Conservation (phyloP, 2,888 invertebrate species). For the Cryptocheilus praepositus region DNA sequence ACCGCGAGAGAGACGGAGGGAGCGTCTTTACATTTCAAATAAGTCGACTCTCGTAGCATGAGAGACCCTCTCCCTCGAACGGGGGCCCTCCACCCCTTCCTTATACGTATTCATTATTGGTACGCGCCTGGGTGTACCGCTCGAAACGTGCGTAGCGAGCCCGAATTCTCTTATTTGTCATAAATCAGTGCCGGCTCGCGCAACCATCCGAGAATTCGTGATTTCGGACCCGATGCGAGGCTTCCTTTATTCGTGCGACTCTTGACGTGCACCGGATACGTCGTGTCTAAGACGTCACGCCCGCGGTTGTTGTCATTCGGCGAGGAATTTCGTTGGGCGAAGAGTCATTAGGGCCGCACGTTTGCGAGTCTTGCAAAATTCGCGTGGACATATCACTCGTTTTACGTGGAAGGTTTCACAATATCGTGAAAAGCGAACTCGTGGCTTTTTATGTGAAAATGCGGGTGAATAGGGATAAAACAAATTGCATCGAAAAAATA, state of each 20-base stretch:
- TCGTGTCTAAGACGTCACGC: no score
- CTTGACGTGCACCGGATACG: constrained; percentile 28
- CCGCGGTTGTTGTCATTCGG: no score
- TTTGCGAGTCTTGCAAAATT: no score
- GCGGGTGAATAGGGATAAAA: no score
- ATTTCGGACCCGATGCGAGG: constrained; percentile 39
- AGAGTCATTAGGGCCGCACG: no score
- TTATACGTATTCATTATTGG: constrained; percentile 71
- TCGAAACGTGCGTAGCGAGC: constrained; percentile 61
- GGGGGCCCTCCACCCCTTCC: constrained; percentile 50
- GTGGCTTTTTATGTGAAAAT: no score
- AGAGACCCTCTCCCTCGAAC: constrained; percentile 31
- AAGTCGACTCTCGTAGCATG: constrained; percentile 63
- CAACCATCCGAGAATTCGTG: constrained; percentile 56
- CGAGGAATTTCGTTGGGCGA: no score
- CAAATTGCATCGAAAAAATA: no score
- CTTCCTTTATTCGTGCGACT: neutral
- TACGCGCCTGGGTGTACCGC: constrained; percentile 65
- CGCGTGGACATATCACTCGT: no score
- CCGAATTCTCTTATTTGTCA: constrained; percentile 68
- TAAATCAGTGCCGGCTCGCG: constrained; percentile 64
- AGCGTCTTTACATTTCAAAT: constrained; percentile 72
- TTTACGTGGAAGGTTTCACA: no score
- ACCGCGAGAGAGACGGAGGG: constrained; percentile 26
- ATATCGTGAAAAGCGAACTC: no score